These are phyloP conservation scores for Xiphophorus birchmanni DNA, from an alignment of 2,797 vertebrate species.

Conservation along the genomic window DNA sequence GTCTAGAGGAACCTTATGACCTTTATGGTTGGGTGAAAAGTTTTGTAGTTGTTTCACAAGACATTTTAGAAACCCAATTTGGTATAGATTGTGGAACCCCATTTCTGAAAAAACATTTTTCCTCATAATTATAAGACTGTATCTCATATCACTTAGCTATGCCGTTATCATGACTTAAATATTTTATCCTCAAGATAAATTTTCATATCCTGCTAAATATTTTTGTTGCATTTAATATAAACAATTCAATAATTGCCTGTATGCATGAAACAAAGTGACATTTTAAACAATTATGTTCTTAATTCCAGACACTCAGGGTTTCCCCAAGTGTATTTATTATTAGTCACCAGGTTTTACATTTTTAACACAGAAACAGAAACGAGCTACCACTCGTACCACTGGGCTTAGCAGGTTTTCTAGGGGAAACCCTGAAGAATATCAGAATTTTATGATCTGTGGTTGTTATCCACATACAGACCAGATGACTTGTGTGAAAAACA, in stretches of 20 bases:
- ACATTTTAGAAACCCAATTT: not conserved
- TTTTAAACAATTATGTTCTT: not conserved
- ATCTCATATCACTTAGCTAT: no score
- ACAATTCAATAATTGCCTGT: not conserved
- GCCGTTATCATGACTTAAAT: no score
- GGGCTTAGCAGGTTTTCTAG: no score
- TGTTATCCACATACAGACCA: not conserved
- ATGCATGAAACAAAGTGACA: not conserved
- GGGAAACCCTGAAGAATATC: no score
- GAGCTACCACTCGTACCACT: no score
- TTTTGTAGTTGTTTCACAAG: not conserved
- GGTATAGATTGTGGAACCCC: no score
- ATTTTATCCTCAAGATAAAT: not conserved
- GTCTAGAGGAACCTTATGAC: not conserved
- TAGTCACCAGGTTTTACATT: no score
- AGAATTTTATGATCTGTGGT: not conserved
- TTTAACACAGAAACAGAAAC: no score
- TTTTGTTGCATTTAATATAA: not conserved
- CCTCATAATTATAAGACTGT: no score
- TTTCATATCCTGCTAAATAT: not conserved
- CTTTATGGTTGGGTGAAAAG: not conserved
- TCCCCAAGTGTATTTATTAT: no score
- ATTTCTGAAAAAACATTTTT: no score
- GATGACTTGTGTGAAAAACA: not conserved
- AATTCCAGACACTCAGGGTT: not conserved